Evolutionary conservation across 2,113 vertebrate species (phyloP), one percentile per base, ranked within the genome.

Genomic region (Taxidea taxus): DNA sequence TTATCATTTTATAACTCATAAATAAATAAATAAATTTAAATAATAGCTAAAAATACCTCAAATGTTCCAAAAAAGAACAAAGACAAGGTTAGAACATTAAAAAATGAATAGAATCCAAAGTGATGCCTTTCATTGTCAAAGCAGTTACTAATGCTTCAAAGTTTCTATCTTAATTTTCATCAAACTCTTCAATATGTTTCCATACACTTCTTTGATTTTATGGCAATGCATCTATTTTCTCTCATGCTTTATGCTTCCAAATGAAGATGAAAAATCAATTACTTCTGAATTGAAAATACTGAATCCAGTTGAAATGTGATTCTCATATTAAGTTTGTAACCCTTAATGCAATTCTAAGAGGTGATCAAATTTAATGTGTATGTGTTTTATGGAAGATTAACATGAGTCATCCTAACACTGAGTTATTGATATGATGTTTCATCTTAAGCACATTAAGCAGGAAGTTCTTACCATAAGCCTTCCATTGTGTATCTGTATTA

Each of bases 211-310:
- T 75, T 94, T 94, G 54, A 31, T 56, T 96, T 94, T 81, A 70
- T 81, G 27, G 21, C 16, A 62, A 47, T 66, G 25, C 2, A 81
- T 68, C 34, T 64, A 94, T 97, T 93, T 94, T 88, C 49, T 88
- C 27, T 96, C 56, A 70, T 54, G 27, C 31, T 91, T 75, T 85
- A 70, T 51, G 47, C 37, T 95, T 96, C 82, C 49, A 81, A 93
- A 54, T 64, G 37, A 56, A 94, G 81, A 93, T 82, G 82, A 95
- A 95, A 91, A 95, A 91, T 88, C 89, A 95, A 82, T 93, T 91
- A 85, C 47, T 91, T 91, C 49, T 77, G 87, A 93, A 93, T 21
- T 96, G 56, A 81, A 95, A 85, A 88, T 78, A 81, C 49, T 82
- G 18, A 85, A 56, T 85, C n/a, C 31, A 34, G 6, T 47, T 84